A percentile compares a stretch with the other conserved stretches of the same genome.
These are phyloP conservation scores for Clivina fossor DNA, from an alignment of 2,888 invertebrate species.

Conservation along the genomic window DNA sequence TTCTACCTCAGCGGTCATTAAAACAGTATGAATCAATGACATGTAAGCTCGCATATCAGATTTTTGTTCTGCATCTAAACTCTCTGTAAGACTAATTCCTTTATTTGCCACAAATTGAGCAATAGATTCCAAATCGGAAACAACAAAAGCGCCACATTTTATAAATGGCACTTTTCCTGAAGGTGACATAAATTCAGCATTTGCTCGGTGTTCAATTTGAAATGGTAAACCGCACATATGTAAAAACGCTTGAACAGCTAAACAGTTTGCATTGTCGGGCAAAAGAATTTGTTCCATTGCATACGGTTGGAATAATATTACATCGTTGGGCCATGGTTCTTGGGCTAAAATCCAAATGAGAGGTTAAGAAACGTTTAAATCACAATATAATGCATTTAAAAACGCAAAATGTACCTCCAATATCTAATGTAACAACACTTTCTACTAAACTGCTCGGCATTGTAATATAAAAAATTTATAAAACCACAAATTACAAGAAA, in stretches of 20 bases:
- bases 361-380: constrained; percentile 5
- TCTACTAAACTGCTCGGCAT: constrained; percentile 28
- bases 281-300: constrained; percentile 92
- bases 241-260: constrained; percentile 89
- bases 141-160: constrained; percentile 83
- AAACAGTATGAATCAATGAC: constrained; percentile 82
- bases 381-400: not conserved
- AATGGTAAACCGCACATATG: constrained; percentile 89
- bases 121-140: constrained; percentile 89
- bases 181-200: constrained; percentile 97
- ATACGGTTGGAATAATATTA: constrained; percentile 82
- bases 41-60: constrained; percentile 94
- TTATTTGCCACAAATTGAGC: constrained; percentile 86
- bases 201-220: constrained; percentile 77
- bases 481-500: too few species aligned
- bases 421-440: constrained; percentile 38
- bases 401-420: constrained; percentile 45
- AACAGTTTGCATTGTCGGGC: constrained; percentile 91
- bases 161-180: constrained; percentile 92
- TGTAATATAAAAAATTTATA: not conserved
- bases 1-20: constrained; percentile 89
- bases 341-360: constrained; percentile 62
- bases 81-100: constrained; percentile 72
- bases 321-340: constrained; percentile 90
- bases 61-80: constrained; percentile 73